phyloP scores from a whole-genome alignment of 2,888 invertebrate species.

The Coenonympha arcania region DNA sequence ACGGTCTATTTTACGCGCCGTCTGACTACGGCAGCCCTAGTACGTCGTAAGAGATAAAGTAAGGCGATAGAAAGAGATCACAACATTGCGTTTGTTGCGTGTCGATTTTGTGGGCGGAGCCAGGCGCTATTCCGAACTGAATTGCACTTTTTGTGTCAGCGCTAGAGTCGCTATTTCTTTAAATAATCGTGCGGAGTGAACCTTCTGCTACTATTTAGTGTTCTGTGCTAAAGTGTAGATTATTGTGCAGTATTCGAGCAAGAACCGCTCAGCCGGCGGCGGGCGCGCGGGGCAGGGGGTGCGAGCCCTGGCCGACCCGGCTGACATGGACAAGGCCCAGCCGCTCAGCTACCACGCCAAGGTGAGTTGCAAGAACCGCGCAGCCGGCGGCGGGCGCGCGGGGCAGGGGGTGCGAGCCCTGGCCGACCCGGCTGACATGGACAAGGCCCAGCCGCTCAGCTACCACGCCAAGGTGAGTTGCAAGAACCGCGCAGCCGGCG shows the following conservation, averaged over 20 bases:
- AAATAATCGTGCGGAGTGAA: no score
- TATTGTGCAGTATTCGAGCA: conserved; percentile 44
- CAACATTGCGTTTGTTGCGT: no score
- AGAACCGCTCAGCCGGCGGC: conserved; percentile 42
- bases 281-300: conserved; percentile 63
- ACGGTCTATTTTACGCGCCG: no score
- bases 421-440: conserved; percentile 66
- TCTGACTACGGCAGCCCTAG: no score
- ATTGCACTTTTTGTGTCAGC: no score
- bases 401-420: conserved; percentile 66
- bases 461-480: conserved; percentile 72
- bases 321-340: conserved; percentile 75
- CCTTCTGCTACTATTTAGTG: no score
- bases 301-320: conserved; percentile 53
- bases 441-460: conserved; percentile 74
- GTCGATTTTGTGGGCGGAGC: no score
- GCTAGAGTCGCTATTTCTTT: no score
- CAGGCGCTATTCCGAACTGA: no score
- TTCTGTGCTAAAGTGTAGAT: neutral
- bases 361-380: conserved; percentile 56
- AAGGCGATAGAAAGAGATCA: no score
- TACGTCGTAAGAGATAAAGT: no score
- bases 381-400: conserved; percentile 47
- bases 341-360: conserved; percentile 72
- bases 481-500: conserved; percentile 43